Percentiles rank a stretch among this genome's conserved stretches.
These are phyloP conservation scores for Drosophila repleta DNA, from an alignment of 1,140 invertebrate species.

Conservation along the genomic window DNA sequence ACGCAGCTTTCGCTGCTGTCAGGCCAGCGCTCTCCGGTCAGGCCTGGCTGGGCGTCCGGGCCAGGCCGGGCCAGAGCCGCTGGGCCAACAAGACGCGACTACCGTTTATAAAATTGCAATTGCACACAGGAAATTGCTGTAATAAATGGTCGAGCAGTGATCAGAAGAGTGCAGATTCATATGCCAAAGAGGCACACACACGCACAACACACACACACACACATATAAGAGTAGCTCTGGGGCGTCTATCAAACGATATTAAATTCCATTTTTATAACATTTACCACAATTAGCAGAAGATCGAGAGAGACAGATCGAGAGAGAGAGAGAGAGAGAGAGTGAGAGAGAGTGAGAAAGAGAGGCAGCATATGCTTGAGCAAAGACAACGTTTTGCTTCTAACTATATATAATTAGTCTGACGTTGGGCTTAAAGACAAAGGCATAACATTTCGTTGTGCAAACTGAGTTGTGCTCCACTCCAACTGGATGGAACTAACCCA, in stretches of 20 bases:
- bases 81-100: constrained; percentile 58
- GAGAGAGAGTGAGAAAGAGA: neutral
- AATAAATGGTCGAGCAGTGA: constrained; percentile 74
- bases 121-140: constrained; percentile 75
- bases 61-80: constrained; percentile 9
- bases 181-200: constrained; percentile 22
- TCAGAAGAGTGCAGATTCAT: constrained; percentile 50
- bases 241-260: constrained; percentile 63
- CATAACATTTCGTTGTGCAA: constrained; percentile 34
- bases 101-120: constrained; percentile 78
- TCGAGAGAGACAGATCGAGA: constrained; percentile 1
- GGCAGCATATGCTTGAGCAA: neutral
- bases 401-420: constrained; percentile 59
- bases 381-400: constrained; percentile 39
- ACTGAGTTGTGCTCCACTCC: constrained; percentile 15
- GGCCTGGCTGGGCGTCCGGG: constrained; percentile 6
- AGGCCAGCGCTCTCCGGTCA: constrained; percentile 17
- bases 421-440: constrained; percentile 14
- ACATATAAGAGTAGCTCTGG: constrained; percentile 15
- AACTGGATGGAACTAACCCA: neutral
- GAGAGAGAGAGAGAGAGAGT: constrained; percentile 10
- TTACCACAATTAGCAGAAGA: constrained; percentile 59
- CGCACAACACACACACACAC: constrained; percentile 14
- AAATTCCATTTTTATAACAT: constrained; percentile 75
- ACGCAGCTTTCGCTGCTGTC: constrained; percentile 27